Conservation (phyloP, 2,797 vertebrate genomes). For the Holocentrus rufus region DNA sequence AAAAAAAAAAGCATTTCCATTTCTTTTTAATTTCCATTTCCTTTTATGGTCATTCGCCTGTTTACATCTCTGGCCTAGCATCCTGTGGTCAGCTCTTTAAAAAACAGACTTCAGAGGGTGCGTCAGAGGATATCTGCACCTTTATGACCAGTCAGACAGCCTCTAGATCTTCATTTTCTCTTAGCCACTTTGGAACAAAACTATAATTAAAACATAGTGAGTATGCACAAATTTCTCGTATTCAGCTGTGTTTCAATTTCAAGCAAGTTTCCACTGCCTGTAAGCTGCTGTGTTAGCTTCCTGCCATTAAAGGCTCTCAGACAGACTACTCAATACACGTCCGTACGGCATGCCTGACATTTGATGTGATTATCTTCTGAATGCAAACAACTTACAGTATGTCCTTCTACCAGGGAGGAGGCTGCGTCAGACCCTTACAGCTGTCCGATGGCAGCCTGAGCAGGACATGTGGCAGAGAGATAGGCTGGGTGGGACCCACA, state of each 20-base stretch:
- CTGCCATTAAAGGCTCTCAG: not conserved
- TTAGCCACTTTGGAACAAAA: too few relatives aligned
- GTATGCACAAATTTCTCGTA: too few relatives aligned
- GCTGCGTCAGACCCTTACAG: not conserved
- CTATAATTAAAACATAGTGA: too few relatives aligned
- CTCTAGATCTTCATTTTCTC: constrained; percentile 36
- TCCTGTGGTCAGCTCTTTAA: not conserved
- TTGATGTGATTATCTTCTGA: constrained; percentile 32
- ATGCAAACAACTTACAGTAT: constrained; percentile 13
- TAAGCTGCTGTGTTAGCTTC: not conserved
- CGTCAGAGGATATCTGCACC: constrained; percentile 14
- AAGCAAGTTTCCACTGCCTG: too few relatives aligned
- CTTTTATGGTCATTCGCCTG: not conserved
- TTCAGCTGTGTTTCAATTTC: too few relatives aligned
- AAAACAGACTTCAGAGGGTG: constrained; percentile 1
- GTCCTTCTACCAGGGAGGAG: constrained; percentile 27
- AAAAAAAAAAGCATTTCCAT: too few relatives aligned
- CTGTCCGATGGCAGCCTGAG: not conserved
- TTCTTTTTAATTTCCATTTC: too few relatives aligned
- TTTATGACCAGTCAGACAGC: constrained; percentile 53
- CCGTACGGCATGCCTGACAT: constrained; percentile 8
- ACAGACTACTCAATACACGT: not conserved
- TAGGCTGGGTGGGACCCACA: constrained; percentile 52
- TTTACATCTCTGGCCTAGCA: constrained; percentile 20
- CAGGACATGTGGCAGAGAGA: constrained; percentile 54